Percentiles rank a stretch among this genome's conserved stretches.
These are phyloP conservation scores for Entomobrya proxima DNA, from an alignment of 2,888 invertebrate species.

Conservation along the genomic window DNA sequence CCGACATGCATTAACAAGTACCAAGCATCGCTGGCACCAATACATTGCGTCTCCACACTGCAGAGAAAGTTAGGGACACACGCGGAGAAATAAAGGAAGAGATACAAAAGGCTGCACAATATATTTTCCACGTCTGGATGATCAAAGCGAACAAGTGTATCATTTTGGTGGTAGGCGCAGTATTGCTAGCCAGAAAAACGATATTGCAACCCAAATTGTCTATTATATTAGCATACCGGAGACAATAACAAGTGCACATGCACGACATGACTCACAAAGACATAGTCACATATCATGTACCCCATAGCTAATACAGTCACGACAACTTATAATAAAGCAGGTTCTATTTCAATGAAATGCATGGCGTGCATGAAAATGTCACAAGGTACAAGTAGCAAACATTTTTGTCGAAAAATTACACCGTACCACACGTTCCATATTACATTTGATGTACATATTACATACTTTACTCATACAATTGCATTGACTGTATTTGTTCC, in stretches of 20 bases:
- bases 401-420: neutral
- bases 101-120: slow-evolving; percentile 41
- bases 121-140: slow-evolving; percentile 60
- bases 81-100: neutral
- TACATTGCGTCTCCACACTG: slow-evolving; percentile 5
- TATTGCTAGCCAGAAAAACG: neutral
- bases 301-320: neutral
- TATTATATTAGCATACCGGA: too few species aligned
- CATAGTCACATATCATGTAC: too few species aligned
- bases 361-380: slow-evolving; percentile 40
- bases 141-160: slow-evolving; percentile 53
- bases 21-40: neutral
- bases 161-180: neutral
- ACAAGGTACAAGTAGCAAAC: slow-evolving; percentile 19
- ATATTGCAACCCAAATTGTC: too few species aligned
- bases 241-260: too few species aligned
- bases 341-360: neutral
- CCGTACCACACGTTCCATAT: neutral
- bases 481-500: slow-evolving; percentile 9
- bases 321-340: slow-evolving; percentile 27
- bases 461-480: slow-evolving; percentile 5
- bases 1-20: neutral
- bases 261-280: too few species aligned
- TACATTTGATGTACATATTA: neutral
- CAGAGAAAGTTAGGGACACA: slow-evolving; percentile 14